Base-by-base conservation (phyloP, 1,140 invertebrate genomes). In the Gryon sp. region DNA sequence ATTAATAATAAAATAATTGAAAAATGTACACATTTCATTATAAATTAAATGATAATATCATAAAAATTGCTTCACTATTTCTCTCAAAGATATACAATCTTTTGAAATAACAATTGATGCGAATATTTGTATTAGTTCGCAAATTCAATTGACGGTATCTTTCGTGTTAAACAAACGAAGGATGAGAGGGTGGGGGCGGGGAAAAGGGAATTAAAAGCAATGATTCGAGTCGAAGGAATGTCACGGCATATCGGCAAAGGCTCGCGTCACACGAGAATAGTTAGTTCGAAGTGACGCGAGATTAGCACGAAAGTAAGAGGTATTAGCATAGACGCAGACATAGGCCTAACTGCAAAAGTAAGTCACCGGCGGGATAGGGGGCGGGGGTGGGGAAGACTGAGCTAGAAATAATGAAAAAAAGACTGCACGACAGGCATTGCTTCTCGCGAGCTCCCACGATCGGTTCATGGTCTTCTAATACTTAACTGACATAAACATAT, bases 361-460 rank as follows among this genome's bases (percentile, higher is more conserved):
- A 76, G 73, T 62, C 53, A 62, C 40, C 38, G 60, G 30, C 0
- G 55, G 45, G 22, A 26, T 19, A 12, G 43, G 41, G 24, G 46
- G 15, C 24, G 24, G 48, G 57, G 43, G 22, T 20, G 50, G 28
- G 28, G 73, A 75, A 75, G 74, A 52, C 69, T 38, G 73, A 80
- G 65, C 28, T 36, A 41, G 62, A 65, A 40, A 55, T 66, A 53
- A 43, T 72, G 20, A 40, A 73, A 62, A 81, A 73, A 59, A 76
- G 45, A 19, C 48, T 4, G 55, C 57, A 66, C 63, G 70, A 63
- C 53, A 66, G 41, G 43, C 73, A 73, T 41, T 73, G 46, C 65
- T 73, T 69, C 77, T 70, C 76, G 70, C 66, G 70, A 68, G 80
- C 82, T 83, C 82, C 82, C 82, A 83, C 82, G 82, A 83, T 83